Evolutionary conservation across 2,888 invertebrate species (phyloP).

Genomic region (Mythimna pallens): DNA sequence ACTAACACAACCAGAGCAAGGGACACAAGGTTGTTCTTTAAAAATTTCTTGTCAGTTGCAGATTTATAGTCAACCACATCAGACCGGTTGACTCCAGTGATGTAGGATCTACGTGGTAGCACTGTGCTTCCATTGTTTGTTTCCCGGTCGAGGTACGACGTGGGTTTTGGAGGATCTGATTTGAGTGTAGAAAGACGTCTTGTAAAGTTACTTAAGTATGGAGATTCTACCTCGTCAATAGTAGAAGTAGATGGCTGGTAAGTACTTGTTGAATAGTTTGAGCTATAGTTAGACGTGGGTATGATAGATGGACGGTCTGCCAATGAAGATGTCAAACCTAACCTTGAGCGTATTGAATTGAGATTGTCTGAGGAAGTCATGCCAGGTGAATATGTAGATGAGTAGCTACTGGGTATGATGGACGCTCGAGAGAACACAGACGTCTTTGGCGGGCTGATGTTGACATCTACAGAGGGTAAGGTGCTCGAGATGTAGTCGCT

Average conservation of each 20-base stretch:
- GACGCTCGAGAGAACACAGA: slow-evolving; percentile 85
- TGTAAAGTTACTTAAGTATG: slow-evolving; percentile 93
- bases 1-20: slow-evolving; percentile 91
- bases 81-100: slow-evolving; percentile 80
- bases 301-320: slow-evolving; percentile 80
- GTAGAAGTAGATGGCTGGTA: slow-evolving; percentile 83
- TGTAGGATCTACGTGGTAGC: slow-evolving; percentile 82
- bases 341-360: slow-evolving; percentile 90
- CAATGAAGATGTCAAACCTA: slow-evolving; percentile 88
- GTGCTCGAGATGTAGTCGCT: slow-evolving; percentile 87
- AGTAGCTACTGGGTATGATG: slow-evolving; percentile 74
- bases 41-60: slow-evolving; percentile 86
- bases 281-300: slow-evolving; percentile 73
- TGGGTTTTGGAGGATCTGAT: slow-evolving; percentile 79
- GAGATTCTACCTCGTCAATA: slow-evolving; percentile 91
- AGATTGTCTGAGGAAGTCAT: slow-evolving; percentile 88
- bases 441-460: slow-evolving; percentile 81
- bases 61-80: slow-evolving; percentile 84
- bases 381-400: slow-evolving; percentile 76
- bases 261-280: slow-evolving; percentile 77
- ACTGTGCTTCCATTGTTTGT: slow-evolving; percentile 83
- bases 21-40: slow-evolving; percentile 92
- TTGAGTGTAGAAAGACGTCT: slow-evolving; percentile 90
- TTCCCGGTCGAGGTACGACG: slow-evolving; percentile 80
- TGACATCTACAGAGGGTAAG: slow-evolving; percentile 77